phyloP scores from a whole-genome alignment of 2,888 invertebrate species.

The Erebia ligea region DNA sequence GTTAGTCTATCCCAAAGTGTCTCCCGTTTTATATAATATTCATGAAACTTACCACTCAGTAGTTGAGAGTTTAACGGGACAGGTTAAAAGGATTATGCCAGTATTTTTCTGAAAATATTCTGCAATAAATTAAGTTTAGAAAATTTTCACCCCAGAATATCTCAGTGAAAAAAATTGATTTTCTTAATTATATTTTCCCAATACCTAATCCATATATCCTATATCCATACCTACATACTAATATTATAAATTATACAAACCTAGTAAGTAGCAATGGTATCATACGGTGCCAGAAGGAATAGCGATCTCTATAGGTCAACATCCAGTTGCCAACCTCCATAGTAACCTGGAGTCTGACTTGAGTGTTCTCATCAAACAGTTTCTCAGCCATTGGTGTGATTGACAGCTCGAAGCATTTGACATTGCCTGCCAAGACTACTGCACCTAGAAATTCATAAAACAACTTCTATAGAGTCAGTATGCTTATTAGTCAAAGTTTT shows the following conservation, averaged over 20 bases:
- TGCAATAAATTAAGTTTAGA: too few species aligned
- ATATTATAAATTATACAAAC: constrained; percentile 58
- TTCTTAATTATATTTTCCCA: too few species aligned
- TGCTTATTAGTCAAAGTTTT: not conserved
- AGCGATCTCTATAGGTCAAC: constrained; percentile 90
- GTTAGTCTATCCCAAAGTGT: not conserved
- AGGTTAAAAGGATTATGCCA: too few species aligned
- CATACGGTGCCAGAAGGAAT: constrained; percentile 94
- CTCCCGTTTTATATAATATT: not conserved
- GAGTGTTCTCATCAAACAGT: constrained; percentile 92
- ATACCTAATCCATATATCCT: too few species aligned
- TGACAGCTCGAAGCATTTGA: constrained; percentile 87
- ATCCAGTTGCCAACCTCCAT: constrained; percentile 91
- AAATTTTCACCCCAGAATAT: too few species aligned
- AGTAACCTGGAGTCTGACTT: constrained; percentile 90
- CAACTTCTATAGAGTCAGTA: too few species aligned
- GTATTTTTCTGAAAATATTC: too few species aligned
- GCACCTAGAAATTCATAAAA: constrained; percentile 66
- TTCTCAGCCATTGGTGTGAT: constrained; percentile 92
- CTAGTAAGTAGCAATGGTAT: constrained; percentile 93
- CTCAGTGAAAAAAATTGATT: too few species aligned
- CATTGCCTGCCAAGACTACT: constrained; percentile 87
- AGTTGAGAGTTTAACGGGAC: too few species aligned
- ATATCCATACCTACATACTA: too few species aligned
- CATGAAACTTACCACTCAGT: not conserved